Evolutionary conservation across 2,113 vertebrate species (phyloP).

Genomic region (Sapayoa aenigma): DNA sequence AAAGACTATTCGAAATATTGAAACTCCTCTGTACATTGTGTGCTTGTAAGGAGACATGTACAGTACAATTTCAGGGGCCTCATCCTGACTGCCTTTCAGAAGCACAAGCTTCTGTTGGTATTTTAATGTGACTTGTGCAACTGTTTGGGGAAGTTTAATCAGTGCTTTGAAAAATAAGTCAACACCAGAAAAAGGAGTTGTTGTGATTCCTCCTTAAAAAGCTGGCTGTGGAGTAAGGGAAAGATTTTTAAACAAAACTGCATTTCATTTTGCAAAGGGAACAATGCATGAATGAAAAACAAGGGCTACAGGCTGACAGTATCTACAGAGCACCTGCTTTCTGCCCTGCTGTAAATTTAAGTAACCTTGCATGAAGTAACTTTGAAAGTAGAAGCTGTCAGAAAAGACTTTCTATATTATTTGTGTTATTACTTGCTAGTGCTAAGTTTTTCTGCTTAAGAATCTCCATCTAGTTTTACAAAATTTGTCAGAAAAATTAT

Average conservation of each 20-base stretch:
- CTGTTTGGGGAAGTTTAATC: neutral
- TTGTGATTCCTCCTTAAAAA: neutral
- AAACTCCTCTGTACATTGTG: neutral
- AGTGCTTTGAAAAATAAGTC: neutral
- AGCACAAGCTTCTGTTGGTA: neutral
- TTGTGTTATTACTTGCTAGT: neutral
- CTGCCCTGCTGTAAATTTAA: conserved; percentile 26
- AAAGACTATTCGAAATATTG: conserved; percentile 21
- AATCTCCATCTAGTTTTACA: neutral
- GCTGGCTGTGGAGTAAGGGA: neutral
- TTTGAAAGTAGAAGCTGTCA: conserved; percentile 21
- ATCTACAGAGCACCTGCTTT: conserved; percentile 17
- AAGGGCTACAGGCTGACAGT: neutral
- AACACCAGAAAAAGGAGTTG: neutral
- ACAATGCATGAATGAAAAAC: neutral
- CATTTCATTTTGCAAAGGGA: conserved; percentile 10
- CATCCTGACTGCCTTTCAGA: neutral
- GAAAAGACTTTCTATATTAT: neutral
- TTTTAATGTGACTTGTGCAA: neutral
- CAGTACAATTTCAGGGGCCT: neutral
- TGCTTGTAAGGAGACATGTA: neutral
- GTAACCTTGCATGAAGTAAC: neutral
- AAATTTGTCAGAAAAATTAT: neutral
- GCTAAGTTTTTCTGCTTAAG: neutral
- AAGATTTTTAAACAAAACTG: neutral